Evolutionary conservation across 37 sponge, comb jelly and placozoan genomes (phyloP).

Genomic region (Mnemiopsis leidyi): DNA sequence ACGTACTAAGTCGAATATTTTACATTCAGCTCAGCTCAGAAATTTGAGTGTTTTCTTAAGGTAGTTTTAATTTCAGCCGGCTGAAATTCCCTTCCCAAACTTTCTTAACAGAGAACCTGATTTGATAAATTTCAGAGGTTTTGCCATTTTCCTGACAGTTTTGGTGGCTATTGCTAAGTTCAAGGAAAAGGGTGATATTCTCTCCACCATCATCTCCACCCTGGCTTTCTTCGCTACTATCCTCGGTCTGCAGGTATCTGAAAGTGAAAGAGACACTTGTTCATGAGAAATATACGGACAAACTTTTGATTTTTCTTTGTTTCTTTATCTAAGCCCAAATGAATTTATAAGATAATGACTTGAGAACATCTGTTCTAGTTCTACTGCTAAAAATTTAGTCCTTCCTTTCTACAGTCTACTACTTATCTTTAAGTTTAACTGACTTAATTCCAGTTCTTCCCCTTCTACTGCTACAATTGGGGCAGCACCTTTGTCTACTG

Average conservation of each 20-base stretch:
- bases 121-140: neutral
- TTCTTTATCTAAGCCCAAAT: neutral
- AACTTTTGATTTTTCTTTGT: neutral
- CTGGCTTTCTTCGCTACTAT: neutral
- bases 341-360: neutral
- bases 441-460: neutral
- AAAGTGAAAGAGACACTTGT: too few relatives aligned
- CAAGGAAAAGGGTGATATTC: neutral
- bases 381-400: too few relatives aligned
- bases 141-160: neutral
- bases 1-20: too few relatives aligned
- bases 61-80: too few relatives aligned
- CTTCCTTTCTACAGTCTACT: too few relatives aligned
- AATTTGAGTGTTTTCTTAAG: too few relatives aligned
- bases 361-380: too few relatives aligned
- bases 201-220: neutral
- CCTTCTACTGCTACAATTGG: neutral
- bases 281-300: too few relatives aligned
- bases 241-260: constrained; percentile 16
- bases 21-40: too few relatives aligned
- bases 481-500: neutral
- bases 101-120: too few relatives aligned
- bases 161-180: neutral
- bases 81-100: too few relatives aligned
- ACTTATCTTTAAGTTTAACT: neutral